Base-by-base conservation (phyloP, 1,140 invertebrate species). In the Schmidtea mediterranea region DNA sequence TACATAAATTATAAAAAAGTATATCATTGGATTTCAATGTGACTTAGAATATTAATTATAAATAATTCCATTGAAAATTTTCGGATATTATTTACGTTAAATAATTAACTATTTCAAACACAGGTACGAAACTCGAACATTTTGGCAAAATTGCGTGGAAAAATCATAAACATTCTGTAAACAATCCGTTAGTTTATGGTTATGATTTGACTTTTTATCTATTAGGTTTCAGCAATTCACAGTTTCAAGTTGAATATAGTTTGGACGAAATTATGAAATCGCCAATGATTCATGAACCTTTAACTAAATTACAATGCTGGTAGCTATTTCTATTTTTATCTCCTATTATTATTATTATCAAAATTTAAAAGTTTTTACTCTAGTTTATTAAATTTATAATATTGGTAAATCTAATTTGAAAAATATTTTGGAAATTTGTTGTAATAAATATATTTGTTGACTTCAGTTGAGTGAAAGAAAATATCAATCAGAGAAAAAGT, bases 91-190 rank as follows among this genome's bases (percentile, higher is more conserved):
- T n/a, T n/a, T n/a, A n/a, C n/a, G n/a, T n/a, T n/a, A n/a, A n/a
- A n/a, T n/a, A n/a, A n/a, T n/a, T n/a, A n/a, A n/a, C n/a, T n/a
- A n/a, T n/a, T n/a, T n/a, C n/a, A n/a, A n/a, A n/a, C n/a, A n/a
- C 50, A 68, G 68, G 84, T 21, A 87, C 84, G 0, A 87, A 75
- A 53, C 73, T 76, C 18, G 74, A 83, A 46, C 86, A 94, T 62
- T 78, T 95, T 63, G 89, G 84, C 1, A 95, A 94, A 70, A 87
- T 97, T 59, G 89, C 87, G 0, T 78, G 78, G 53, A 97, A 97
- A 62, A 95, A 97, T 67, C 87, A 95, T 64, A 76, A 82, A 55
- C 87, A 95, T 70, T 94, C 87, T 0, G 72, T 74, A 0, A 90
- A 94, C 58, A 95, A 97, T 70, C 86, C 86, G 58, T 79, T 73